phyloP scores from a whole-genome alignment of 2,113 vertebrate genomes.

The Cyanoliseus patagonus region DNA sequence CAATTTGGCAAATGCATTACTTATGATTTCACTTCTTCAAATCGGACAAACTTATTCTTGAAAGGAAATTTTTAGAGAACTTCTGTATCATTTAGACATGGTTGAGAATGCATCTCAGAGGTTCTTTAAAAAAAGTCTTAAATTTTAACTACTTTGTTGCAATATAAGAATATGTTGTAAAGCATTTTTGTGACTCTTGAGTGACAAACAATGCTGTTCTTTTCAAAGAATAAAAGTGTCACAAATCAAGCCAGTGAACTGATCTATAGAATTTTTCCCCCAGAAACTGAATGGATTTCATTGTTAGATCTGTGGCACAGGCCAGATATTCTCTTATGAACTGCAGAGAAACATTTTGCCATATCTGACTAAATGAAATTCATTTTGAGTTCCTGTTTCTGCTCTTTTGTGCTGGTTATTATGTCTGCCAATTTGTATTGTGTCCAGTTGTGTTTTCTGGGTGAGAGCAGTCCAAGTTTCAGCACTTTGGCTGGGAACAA shows the following conservation, averaged over 20 bases:
- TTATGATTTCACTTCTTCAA: background rate
- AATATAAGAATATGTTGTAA: background rate
- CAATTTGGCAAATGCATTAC: background rate
- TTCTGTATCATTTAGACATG: background rate
- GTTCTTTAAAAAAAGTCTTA: background rate
- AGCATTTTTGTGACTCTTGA: background rate
- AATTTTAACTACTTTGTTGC: background rate
- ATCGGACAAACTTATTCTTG: background rate
- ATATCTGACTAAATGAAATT: background rate
- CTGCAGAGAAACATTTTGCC: background rate
- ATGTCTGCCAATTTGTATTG: background rate
- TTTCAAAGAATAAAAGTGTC: background rate
- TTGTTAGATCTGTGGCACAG: background rate
- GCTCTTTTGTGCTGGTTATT: background rate
- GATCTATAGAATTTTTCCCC: background rate
- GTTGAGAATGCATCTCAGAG: background rate
- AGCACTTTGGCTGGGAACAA: background rate
- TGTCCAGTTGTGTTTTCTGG: background rate
- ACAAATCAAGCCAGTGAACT: constrained; percentile 2
- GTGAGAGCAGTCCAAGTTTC: background rate
- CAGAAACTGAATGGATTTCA: background rate
- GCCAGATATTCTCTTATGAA: background rate
- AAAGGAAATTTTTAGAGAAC: background rate
- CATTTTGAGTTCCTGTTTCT: background rate
- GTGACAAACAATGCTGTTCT: background rate